Base-by-base conservation (phyloP, 2,113 vertebrate species). In the Cololabis saira region DNA sequence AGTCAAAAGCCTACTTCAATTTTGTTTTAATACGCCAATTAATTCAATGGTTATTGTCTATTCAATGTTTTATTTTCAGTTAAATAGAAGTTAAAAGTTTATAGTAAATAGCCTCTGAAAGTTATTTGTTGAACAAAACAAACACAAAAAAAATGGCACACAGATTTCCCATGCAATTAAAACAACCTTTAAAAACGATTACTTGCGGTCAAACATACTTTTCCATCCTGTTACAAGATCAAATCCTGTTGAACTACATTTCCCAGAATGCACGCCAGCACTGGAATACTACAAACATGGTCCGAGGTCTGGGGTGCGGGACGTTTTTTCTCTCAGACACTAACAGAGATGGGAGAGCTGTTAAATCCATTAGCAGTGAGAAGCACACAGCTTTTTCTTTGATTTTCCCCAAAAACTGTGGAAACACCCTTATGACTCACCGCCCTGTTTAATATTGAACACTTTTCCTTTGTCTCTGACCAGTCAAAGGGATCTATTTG, bases 341-440 rank as follows among this genome's bases (percentile, higher is more conserved):
- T 51, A 58, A 66, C 62, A 54, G 52, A 56, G 64, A 84, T 63
- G 80, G 71, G 27, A 58, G 61, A 22, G 8, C 84, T 89, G 87
- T 13, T 53, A 81, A 88, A 90, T 16, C 76, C 79, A 88, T 89
- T 64, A 84, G 61, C 61, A 30, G 16, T 22, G 67, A 68, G 69
- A 41, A 75, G 67, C 71, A 19, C 42, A 22, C 49, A 67, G 66
- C 68, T 22, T 73, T 68, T 17, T 42, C 70, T 86, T 80, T 84
- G 48, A 86, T 78, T 76, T 55, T 74, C 79, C 75, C 77, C 65
- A 27, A 82, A 76, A 68, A 55, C 65, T 67, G 71, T 80, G 74
- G 83, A 89, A 85, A 88, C 79, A 82, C 84, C 81, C 83, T 21
- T n/a, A 83, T 90, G 84, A 91, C 78, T 90, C 87, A 86, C 78